A percentile compares a stretch with the other conserved stretches of the same genome.
Evolutionary conservation across 2,888 invertebrate species (phyloP).

Genomic region (Amphipyra berbera): DNA sequence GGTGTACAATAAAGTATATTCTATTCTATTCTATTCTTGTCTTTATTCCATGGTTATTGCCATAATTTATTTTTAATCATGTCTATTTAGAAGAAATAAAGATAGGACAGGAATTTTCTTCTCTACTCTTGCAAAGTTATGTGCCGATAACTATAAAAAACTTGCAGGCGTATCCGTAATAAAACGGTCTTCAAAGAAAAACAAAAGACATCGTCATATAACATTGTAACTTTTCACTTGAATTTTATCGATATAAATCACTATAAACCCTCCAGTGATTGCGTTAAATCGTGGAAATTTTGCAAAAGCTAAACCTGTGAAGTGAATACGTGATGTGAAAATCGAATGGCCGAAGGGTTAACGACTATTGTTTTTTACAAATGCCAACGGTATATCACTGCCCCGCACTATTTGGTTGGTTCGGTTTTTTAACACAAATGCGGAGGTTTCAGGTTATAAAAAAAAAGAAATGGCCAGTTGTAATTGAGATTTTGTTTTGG

Average conservation of each 20-base stretch:
- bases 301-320: slow-evolving; percentile 70
- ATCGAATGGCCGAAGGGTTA: slow-evolving; percentile 62
- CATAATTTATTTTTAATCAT: too few relatives aligned
- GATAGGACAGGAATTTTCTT: too few relatives aligned
- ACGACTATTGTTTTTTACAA: slow-evolving; percentile 66
- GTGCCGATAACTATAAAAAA: too few relatives aligned
- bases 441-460: slow-evolving; percentile 22
- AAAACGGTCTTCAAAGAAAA: too few relatives aligned
- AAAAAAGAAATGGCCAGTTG: slow-evolving; percentile 18
- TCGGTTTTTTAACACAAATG: slow-evolving; percentile 34
- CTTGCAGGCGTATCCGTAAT: too few relatives aligned
- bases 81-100: too few relatives aligned
- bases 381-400: slow-evolving; percentile 55
- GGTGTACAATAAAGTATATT: too few relatives aligned
- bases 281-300: slow-evolving; percentile 68
- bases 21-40: too few relatives aligned
- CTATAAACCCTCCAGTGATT: slow-evolving; percentile 58
- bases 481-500: slow-evolving; percentile 13
- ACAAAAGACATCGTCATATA: too few relatives aligned
- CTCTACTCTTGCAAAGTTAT: too few relatives aligned
- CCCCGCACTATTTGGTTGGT: slow-evolving; percentile 46
- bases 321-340: slow-evolving; percentile 70
- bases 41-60: too few relatives aligned
- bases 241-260: slow-evolving; percentile 64
- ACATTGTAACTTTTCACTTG: slow-evolving; percentile 17